Evolutionary conservation across 2,888 invertebrate genomes (phyloP), one percentile per base, ranked within the genome.

Genomic region (Agapostemon virescens): DNA sequence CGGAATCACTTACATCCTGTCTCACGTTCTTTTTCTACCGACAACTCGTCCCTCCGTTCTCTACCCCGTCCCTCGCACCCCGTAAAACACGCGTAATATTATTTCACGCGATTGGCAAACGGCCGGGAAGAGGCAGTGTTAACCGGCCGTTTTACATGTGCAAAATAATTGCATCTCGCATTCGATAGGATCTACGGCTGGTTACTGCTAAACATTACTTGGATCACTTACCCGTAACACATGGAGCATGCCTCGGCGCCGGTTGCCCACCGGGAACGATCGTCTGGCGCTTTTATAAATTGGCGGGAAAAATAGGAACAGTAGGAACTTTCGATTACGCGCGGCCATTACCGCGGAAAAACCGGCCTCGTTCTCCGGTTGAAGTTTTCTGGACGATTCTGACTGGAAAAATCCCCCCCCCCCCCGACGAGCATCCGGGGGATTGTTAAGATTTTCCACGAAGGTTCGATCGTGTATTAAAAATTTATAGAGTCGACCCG

Each of bases 1-100:
- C 74, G 64, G 74, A 86, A 85, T 86, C 85, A 80, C 75, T 85
- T 73, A 71, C 78, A 85, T 86, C 87, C 82, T 82, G 82, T 83
- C 75, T 66, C 82, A 73, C 77, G 84, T 84, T 84, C n/a, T n/a
- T 77, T 61, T 70, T 75, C 69, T 75, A 6, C 30, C 30, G 55
- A 73, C 64, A 58, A 42, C 79, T 33, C 20, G 30, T n/a, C n/a
- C n/a, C n/a, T n/a, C n/a, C n/a, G n/a, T n/a, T n/a, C n/a, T n/a
- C n/a, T n/a, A n/a, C n/a, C n/a, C n/a, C n/a, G 40, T 0, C 15
- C 26, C 17, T 45, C 23, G 69, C 33, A 20, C 6, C 81, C 45
- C 64, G 26, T 66, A 61, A n/a, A 80, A 69, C 58, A 52, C 20
- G 33, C 30, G 13, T 66, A 67, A 74, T 81, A 40, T 73, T 74